Percentiles rank a stretch among this genome's conserved stretches.
phyloP scores from a whole-genome alignment of 2,888 invertebrate species.

The Eupithecia abbreviata region DNA sequence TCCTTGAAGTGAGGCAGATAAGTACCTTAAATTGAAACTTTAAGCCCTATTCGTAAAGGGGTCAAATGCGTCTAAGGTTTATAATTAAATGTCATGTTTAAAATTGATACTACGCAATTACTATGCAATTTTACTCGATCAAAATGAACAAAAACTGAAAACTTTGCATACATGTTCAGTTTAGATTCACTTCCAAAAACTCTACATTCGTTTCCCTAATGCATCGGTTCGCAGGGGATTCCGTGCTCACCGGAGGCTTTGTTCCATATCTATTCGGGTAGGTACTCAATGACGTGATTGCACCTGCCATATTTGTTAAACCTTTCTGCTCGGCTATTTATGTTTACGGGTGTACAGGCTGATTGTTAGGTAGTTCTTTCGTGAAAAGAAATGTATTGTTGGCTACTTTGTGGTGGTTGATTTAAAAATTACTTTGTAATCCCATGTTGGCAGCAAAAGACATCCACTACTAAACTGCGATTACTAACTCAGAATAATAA shows the following conservation, averaged over 20 bases:
- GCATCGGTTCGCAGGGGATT: slow-evolving; percentile 20
- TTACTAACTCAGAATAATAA: no score
- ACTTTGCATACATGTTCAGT: background rate
- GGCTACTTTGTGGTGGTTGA: no score
- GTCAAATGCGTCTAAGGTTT: no score
- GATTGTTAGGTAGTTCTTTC: background rate
- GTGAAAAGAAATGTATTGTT: background rate
- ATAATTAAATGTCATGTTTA: no score
- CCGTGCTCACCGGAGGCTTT: slow-evolving; percentile 21
- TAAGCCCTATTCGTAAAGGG: background rate
- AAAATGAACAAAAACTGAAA: background rate
- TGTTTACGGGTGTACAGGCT: background rate
- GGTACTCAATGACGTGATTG: slow-evolving; percentile 25
- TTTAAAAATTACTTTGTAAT: background rate
- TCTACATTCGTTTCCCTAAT: slow-evolving; percentile 13
- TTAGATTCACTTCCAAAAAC: slow-evolving; percentile 14
- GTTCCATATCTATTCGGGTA: slow-evolving; percentile 20
- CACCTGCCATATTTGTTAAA: slow-evolving; percentile 13
- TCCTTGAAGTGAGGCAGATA: background rate
- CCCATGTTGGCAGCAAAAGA: no score
- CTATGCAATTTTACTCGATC: background rate
- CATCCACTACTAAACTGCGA: no score
- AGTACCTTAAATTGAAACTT: background rate
- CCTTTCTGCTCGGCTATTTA: background rate
- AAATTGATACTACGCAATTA: no score